These are phyloP conservation scores for Rhinophrynus dorsalis DNA, from an alignment of 2,797 vertebrate species.

Conservation along the genomic window DNA sequence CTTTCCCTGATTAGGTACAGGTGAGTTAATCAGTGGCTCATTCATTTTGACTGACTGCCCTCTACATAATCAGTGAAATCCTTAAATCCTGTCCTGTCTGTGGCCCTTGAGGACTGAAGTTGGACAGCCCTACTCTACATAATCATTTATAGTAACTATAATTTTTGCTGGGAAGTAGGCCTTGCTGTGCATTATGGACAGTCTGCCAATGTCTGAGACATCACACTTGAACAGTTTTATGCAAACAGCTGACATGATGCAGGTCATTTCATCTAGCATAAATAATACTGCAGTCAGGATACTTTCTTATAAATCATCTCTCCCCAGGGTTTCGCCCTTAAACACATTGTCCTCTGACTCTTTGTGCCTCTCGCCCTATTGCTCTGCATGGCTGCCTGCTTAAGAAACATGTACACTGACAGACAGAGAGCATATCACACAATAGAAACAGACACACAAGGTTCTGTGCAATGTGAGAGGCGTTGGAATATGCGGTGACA, in stretches of 20 bases:
- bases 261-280: conserved; percentile 40
- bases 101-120: too few species aligned
- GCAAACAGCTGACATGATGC: conserved; percentile 43
- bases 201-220: conserved; percentile 22
- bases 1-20: too few species aligned
- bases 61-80: too few species aligned
- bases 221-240: conserved; percentile 36
- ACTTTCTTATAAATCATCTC: conserved; percentile 40
- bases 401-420: conserved; percentile 25
- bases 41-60: too few species aligned
- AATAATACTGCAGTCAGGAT: conserved; percentile 31
- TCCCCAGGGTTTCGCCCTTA: conserved; percentile 29
- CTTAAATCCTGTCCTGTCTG: too few species aligned
- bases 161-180: too few species aligned
- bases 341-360: conserved; percentile 19
- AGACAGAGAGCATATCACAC: conserved; percentile 36
- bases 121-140: too few species aligned
- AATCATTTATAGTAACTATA: too few species aligned
- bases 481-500: conserved; percentile 15
- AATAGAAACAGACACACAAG: conserved; percentile 34
- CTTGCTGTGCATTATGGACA: conserved; percentile 18
- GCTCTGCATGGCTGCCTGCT: conserved; percentile 36
- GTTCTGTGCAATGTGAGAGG: conserved; percentile 24
- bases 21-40: too few species aligned
- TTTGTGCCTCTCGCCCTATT: conserved; percentile 39